Base-by-base conservation (phyloP, 2,797 vertebrate species). In the Huso huso region DNA sequence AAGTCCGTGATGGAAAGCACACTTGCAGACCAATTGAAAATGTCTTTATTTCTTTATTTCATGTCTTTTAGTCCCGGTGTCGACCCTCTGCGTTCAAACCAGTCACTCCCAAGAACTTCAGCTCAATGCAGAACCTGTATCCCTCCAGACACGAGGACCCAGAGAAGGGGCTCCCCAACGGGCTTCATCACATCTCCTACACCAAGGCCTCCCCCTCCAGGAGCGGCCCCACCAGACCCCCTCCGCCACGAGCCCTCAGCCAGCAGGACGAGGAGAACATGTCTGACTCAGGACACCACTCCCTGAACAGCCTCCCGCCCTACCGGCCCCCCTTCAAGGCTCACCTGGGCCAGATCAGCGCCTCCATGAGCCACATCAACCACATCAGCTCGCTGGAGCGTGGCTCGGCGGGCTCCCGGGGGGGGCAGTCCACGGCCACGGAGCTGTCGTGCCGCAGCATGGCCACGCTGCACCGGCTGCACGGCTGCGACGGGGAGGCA, bases 361-460 rank as follows among this genome's bases (percentile, higher is more conserved):
- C 95, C 67, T 99, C 96, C 6, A 89, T 95, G 88, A 93, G 97
- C 73, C 94, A 99, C 79, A 93, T 98, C 74, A 96, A 98, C 79
- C 94, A 94, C 76, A 94, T 99, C 0, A 94, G 96, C 69, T 97
- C 95, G 15, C 79, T 96, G 78, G 95, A 97, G 66, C 90, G 93
- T 65, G 83, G 84, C 4, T 81, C 90, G 0, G 76, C 88, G 48
- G 81, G 74, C 48, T 76, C 79, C 15, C 89, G 87, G 72, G 92
- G 86, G 3, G 83, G 79, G 0, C 68, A 77, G 68, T 81, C 81
- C 63, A 80, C 84, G 0, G 84, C 78, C 74, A 83, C 85, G 10
- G 83, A 87, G 0, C 71, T 92, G 71, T 85, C 92, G 1, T 94
- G 90, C 74, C 93, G 91, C 67, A 93, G 93, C 76, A 91, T 92